Conservation (phyloP, 1,140 invertebrate genomes). For the Popillia japonica region DNA sequence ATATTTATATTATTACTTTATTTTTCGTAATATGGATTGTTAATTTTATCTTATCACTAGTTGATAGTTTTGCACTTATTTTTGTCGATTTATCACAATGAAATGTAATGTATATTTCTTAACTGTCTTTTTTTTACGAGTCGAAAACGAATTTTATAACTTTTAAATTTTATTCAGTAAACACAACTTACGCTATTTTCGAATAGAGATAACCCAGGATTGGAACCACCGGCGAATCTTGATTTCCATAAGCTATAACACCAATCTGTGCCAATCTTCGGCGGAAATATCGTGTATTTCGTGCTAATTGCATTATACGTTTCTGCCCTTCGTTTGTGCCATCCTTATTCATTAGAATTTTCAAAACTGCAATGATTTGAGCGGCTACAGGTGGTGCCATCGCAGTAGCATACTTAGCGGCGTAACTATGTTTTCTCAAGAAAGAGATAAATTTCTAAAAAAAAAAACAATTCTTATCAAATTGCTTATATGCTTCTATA, state of each 20-base stretch:
- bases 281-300: constrained; percentile 92
- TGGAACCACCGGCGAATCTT: constrained; percentile 96
- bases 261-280: constrained; percentile 87
- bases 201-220: constrained; percentile 94
- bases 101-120: too few species aligned
- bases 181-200: constrained; percentile 81
- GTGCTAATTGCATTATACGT: constrained; percentile 78
- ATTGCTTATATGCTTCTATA: not conserved
- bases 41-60: too few species aligned
- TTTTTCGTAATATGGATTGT: too few species aligned
- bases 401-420: constrained; percentile 83
- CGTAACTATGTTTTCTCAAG: constrained; percentile 84
- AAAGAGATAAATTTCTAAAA: constrained; percentile 75
- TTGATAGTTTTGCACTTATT: too few species aligned
- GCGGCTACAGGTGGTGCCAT: constrained; percentile 92
- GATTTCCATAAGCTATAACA: constrained; percentile 95
- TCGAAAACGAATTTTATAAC: too few species aligned
- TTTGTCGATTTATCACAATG: too few species aligned
- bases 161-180: too few species aligned
- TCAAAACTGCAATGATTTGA: constrained; percentile 91
- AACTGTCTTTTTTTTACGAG: too few species aligned
- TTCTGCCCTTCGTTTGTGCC: constrained; percentile 77
- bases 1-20: too few species aligned
- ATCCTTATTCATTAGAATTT: constrained; percentile 87
- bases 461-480: not conserved